Evolutionary conservation across 2,888 invertebrate genomes (phyloP).

Genomic region (Ophion costatus): DNA sequence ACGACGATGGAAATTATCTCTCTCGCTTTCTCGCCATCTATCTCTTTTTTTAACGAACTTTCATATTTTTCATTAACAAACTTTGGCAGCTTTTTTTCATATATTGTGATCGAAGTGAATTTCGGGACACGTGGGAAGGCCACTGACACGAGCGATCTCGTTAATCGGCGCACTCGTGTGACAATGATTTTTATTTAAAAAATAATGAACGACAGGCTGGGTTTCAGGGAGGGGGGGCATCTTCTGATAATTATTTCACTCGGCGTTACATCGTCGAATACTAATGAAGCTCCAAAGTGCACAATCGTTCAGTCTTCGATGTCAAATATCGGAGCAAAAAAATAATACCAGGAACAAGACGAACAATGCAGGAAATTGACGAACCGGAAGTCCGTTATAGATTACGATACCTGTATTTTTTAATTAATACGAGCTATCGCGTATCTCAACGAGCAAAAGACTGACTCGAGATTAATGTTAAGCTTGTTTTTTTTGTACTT

Average conservation of each 20-base stretch:
- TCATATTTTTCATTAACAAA: neutral
- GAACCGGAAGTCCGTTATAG: constrained; percentile 21
- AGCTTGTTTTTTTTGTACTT: neutral
- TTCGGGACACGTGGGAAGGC: constrained; percentile 7
- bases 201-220: neutral
- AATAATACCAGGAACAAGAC: neutral
- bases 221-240: neutral
- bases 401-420: neutral
- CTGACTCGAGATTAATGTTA: neutral
- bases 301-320: neutral
- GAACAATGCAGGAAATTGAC: constrained; percentile 7
- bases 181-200: constrained; percentile 34
- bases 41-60: neutral
- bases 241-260: neutral
- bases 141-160: constrained; percentile 12
- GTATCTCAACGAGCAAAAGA: neutral
- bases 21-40: neutral
- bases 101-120: too few relatives aligned
- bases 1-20: too few relatives aligned
- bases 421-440: neutral
- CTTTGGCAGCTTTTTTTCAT: too few relatives aligned
- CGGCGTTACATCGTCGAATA: neutral
- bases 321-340: neutral
- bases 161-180: neutral
- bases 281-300: neutral